A percentile compares a stretch with the other conserved stretches of the same genome.
Conservation (phyloP, 2,797 vertebrate genomes). For the Pseudotriccus pelzelni region DNA sequence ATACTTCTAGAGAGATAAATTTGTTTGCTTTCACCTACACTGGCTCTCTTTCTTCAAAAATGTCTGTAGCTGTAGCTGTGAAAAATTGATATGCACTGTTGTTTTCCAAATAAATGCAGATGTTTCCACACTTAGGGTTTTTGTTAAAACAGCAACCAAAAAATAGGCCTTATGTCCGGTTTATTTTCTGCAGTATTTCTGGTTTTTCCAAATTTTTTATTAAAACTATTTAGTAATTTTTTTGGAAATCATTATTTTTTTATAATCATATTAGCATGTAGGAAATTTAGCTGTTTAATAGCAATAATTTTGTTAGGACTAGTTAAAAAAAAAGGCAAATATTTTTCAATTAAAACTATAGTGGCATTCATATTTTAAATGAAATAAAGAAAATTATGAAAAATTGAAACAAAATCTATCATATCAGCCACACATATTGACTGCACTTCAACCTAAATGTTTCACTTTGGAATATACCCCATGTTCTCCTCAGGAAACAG, state of each 20-base stretch:
- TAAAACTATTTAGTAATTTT: neutral
- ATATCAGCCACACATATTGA: neutral
- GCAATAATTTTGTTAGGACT: neutral
- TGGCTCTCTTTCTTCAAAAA: neutral
- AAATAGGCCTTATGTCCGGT: neutral
- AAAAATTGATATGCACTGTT: neutral
- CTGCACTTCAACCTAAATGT: neutral
- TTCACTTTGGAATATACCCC: neutral
- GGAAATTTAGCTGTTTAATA: neutral
- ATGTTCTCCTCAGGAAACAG: neutral
- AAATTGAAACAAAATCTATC: neutral
- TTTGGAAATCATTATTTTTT: fast-evolving
- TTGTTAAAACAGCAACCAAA: neutral
- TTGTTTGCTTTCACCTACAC: neutral
- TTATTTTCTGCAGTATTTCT: neutral
- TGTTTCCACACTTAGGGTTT: neutral
- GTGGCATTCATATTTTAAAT: neutral
- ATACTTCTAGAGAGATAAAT: neutral
- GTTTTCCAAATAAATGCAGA: neutral
- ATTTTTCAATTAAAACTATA: neutral
- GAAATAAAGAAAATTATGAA: neutral
- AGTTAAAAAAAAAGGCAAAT: neutral
- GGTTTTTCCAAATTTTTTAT: neutral
- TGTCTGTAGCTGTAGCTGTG: neutral
- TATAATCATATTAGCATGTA: neutral